Percentiles rank a stretch among this genome's conserved stretches.
Evolutionary conservation across 2,888 invertebrate species (phyloP).

Genomic region (Chymomyza caudatula): DNA sequence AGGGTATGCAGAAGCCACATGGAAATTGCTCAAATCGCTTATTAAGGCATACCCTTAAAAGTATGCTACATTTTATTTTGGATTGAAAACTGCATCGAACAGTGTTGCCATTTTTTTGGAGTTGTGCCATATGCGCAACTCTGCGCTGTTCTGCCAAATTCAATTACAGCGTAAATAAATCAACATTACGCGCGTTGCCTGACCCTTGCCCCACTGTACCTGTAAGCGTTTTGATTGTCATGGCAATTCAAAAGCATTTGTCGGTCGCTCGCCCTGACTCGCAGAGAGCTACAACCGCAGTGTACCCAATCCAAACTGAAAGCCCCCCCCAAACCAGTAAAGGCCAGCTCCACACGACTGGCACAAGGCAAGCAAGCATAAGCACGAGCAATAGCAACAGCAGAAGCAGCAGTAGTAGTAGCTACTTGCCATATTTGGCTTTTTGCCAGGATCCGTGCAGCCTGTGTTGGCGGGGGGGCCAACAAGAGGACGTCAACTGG

Average conservation of each 20-base stretch:
- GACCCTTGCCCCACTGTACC: constrained; percentile 50
- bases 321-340: constrained; percentile 2
- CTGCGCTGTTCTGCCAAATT: background rate
- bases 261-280: constrained; percentile 55
- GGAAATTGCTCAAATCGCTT: background rate
- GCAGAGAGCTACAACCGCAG: constrained; percentile 8
- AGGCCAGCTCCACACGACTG: background rate
- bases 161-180: background rate
- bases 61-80: background rate
- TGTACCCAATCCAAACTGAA: constrained; percentile 29
- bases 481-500: constrained; percentile 4
- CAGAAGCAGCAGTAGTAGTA: constrained; percentile 46
- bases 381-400: constrained; percentile 27
- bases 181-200: background rate
- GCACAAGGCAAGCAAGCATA: constrained; percentile 2
- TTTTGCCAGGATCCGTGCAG: constrained; percentile 56
- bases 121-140: background rate
- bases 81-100: background rate
- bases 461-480: constrained; percentile 27
- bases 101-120: background rate
- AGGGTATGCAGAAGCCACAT: background rate
- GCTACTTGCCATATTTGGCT: constrained; percentile 70
- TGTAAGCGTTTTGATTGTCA: constrained; percentile 72
- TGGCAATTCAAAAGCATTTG: constrained; percentile 76
- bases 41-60: background rate